Conservation (phyloP, 2,888 invertebrate genomes). For the Caenorhabditis uteleia region DNA sequence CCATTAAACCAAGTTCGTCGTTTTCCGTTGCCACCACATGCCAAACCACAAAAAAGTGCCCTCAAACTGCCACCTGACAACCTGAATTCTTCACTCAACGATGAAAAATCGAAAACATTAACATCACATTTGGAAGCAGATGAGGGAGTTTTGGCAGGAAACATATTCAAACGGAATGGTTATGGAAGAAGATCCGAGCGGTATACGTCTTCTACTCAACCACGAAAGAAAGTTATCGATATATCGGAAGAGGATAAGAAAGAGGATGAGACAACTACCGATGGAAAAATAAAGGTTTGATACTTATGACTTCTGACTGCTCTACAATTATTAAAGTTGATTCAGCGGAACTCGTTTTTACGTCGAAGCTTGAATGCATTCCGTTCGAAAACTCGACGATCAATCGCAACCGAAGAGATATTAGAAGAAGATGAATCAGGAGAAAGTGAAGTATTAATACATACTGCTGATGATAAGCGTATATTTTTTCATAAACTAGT, state of each 20-base stretch:
- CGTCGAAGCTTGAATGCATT: constrained; percentile 21
- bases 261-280: no score
- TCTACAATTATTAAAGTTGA: not conserved
- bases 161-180: constrained; percentile 15
- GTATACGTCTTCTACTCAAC: constrained; percentile 11
- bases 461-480: no score
- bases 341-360: constrained; percentile 28
- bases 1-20: constrained; percentile 20
- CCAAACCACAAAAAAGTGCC: constrained; percentile 24
- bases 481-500: not conserved
- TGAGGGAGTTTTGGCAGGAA: no score
- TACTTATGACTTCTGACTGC: not conserved
- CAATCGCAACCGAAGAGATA: no score
- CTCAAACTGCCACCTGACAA: constrained; percentile 9
- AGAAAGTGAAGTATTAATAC: not conserved
- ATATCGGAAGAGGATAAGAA: not conserved
- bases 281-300: no score
- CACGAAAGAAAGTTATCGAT: not conserved
- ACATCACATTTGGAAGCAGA: no score
- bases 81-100: not conserved
- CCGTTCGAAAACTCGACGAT: constrained; percentile 9
- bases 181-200: constrained; percentile 31
- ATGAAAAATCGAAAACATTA: no score
- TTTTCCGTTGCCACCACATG: constrained; percentile 20
- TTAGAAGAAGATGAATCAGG: no score